Evolutionary conservation across 2,113 vertebrate genomes (phyloP).

Genomic region (Gallinago paraguaiae): DNA sequence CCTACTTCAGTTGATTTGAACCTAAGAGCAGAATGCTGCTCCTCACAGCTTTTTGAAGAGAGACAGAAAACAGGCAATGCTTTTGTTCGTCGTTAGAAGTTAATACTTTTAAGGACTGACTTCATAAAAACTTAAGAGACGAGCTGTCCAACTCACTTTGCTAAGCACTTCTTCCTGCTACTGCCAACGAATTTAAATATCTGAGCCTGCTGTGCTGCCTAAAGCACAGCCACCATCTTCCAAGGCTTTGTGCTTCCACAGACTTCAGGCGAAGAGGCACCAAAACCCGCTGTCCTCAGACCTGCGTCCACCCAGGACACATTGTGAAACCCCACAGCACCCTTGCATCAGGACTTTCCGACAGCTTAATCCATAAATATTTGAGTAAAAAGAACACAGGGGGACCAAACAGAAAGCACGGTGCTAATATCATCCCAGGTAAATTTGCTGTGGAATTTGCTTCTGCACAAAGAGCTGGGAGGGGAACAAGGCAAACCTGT

Average conservation of each 20-base stretch:
- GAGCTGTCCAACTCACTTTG: neutral
- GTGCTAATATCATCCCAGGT: neutral
- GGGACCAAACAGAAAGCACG: neutral
- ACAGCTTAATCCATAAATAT: neutral
- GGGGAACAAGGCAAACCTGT: constrained; percentile 67
- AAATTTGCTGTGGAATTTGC: constrained; percentile 56
- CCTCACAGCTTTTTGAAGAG: neutral
- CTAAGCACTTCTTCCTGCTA: neutral
- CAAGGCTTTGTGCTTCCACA: neutral
- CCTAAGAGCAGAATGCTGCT: neutral
- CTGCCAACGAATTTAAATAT: constrained; percentile 29
- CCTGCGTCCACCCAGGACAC: neutral
- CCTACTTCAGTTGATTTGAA: neutral
- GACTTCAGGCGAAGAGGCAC: neutral
- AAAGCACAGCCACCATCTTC: neutral
- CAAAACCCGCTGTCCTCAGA: neutral
- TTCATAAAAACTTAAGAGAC: neutral
- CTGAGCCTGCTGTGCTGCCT: constrained; percentile 2
- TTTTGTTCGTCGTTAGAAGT: neutral
- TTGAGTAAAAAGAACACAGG: neutral
- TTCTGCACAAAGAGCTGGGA: constrained; percentile 59
- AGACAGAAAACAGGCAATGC: neutral
- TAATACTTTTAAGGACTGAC: neutral
- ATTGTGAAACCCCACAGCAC: neutral
- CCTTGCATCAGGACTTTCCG: neutral